Evolutionary conservation across 2,113 vertebrate genomes (phyloP), one percentile per base, ranked within the genome.

Genomic region (Anarhynchus alexandrinus): DNA sequence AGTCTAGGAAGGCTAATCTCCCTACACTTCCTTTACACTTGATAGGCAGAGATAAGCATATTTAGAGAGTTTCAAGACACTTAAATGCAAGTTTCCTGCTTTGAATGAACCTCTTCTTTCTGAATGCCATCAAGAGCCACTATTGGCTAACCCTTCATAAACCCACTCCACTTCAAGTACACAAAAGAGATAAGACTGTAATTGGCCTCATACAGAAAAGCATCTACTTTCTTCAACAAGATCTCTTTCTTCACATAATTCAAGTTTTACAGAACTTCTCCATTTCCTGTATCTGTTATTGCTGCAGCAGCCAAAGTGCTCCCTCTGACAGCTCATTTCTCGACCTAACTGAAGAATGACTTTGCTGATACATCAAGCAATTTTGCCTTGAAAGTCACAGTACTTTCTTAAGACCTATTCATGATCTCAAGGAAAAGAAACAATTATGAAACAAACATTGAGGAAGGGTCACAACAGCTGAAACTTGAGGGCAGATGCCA

Each of bases 1-100:
- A 90, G 81, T 90, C 78, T 79, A 90, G 40, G 58, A 97, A 96
- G 64, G 62, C 87, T 93, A 69, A 95, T 94, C 93, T 96, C 90
- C 67, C 82, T 65, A 66, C 70, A 54, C 70, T 96, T 96, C 94
- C 96, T 95, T 79, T 91, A 93, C 34, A 85, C 73, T 54, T 67
- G 82, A 95, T 86, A 82, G 36, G 30, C 54, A 82, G 94, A 51
- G 90, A 96, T 95, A 96, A 94, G 86, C 84, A 82, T 69, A 95
- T 95, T 97, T 89, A 74, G 77, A 94, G 85, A 93, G 61, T 93
- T 94, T 82, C 62, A 79, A 76, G 62, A 45, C 40, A 96, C 94
- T 88, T 71, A 69, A 52, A 85, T 42, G 12, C 45, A 93, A 66
- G 77, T 80, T 94, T 93, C 94, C 90, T 96, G 90, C 92, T 96